Base-by-base conservation (phyloP, 2,797 vertebrate genomes). In the Triplophysa yarkandensis region DNA sequence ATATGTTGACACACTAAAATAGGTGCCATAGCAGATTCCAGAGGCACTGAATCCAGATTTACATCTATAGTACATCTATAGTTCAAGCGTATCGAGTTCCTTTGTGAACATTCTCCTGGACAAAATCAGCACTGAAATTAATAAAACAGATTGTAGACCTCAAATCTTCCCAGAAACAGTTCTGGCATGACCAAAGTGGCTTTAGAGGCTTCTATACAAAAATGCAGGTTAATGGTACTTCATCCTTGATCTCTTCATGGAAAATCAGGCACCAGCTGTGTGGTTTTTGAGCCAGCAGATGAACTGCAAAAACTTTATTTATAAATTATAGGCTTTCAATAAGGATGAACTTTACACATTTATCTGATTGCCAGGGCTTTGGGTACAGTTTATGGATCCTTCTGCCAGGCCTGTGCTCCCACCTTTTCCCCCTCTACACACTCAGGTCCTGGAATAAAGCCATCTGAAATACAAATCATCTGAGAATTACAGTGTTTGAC, bases 401-500 rank as follows among this genome's bases (percentile, higher is more conserved):
- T 64, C 17, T 3, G 19, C 65, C 60, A 55, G 70, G 32, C 48
- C 77, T 55, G 50, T 41, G 70, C 25, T 50, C 48, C n/a, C 9
- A 27, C n/a, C 44, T 41, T 34, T 63, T 6, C 46, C n/a, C 48
- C 48, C 19, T 21, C 48, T 21, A 52, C 36, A 80, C 73, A 32
- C 21, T 71, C 77, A 67, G 30, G 66, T 30, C 44, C 79, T 84
- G 78, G 82, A 85, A 44, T 65, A 61, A 80, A 71, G 68, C 78
- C 83, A 87, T 85, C 65, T 86, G 79, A 87, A 88, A 86, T 81
- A 81, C 84, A 90, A 87, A 85, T 85, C 76, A 85, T 83, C 60
- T 80, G 77, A 85, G 77, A 69, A 67, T 85, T 81, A 77, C 85
- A 83, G 85, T 87, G 78, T 87, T 84, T 80, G 81, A 88, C 81